Evolutionary conservation across 2,888 invertebrate species (phyloP), one percentile per base, ranked within the genome.

Genomic region (Ditula angustiorana): DNA sequence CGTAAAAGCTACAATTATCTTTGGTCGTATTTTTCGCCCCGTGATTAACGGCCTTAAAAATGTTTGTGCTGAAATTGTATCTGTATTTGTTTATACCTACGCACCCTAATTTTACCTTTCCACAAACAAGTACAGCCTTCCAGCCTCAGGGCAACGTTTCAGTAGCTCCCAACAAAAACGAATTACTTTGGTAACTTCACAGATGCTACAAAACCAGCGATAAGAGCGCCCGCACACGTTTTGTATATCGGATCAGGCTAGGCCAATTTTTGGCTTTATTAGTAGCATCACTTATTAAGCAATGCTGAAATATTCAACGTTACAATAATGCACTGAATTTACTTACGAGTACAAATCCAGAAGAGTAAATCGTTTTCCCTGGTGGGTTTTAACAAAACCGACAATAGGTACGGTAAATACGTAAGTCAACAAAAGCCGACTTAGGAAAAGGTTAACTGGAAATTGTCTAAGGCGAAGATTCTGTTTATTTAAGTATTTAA

Each of bases 111-210:
- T 50, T 24, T 13, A 62, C 37, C 56, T 50, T 41, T 57, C 37
- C 30, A 56, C 62, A 41, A 61, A 62, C 57, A 63, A 63, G 50
- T 44, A 24, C 30, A 49, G 23, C 55, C 21, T 21, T 53, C 23
- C 37, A 10, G 46, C 61, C 55, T 46, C 11, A 28, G 55, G 60
- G 62, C 16, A 16, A 23, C 50, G 30, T 58, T 35, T 52, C 57
- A 44, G 21, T 7, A 16, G 52, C 33, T 53, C 41, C 28, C 64
- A 46, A 46, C 35, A 63, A 52, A 62, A 64, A 59, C 26, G 52
- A 63, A 46, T 58, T 52, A 63, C 52, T 64, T 52, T 44, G 24
- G 5, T 23, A 35, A 58, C 52, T 46, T 63, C 44, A 58, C 63
- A 52, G 57, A 58, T 63, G 63, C 33, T 52, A 57, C 50, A 44